phyloP scores from a whole-genome alignment of 1,140 invertebrate genomes.

The Aphidius ervi region DNA sequence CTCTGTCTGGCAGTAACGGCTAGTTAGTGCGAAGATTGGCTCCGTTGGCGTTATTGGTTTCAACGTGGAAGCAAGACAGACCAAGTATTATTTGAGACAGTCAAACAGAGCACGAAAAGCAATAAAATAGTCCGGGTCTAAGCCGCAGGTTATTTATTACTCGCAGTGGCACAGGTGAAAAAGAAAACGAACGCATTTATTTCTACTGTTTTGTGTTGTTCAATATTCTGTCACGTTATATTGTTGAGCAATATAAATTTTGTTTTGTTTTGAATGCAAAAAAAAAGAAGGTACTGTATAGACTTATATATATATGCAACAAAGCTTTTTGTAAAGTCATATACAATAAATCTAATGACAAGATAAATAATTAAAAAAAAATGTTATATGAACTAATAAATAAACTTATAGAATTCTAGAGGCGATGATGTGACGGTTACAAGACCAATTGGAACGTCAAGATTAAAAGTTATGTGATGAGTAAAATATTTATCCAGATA shows the following conservation, averaged over 20 bases:
- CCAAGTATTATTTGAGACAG: conserved; percentile 43
- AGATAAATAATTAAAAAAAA: too few relatives aligned
- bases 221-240: too few relatives aligned
- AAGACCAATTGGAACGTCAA: too few relatives aligned
- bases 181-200: conserved; percentile 30
- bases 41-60: conserved; percentile 43
- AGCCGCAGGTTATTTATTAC: conserved; percentile 55
- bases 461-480: too few relatives aligned
- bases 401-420: too few relatives aligned
- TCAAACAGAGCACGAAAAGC: conserved; percentile 38
- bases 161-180: conserved; percentile 51
- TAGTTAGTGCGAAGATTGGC: conserved; percentile 53
- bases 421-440: too few relatives aligned
- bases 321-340: too few relatives aligned
- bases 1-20: conserved; percentile 44
- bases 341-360: too few relatives aligned
- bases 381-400: too few relatives aligned
- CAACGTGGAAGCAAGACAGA: conserved; percentile 9
- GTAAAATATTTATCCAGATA: too few relatives aligned
- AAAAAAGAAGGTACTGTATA: too few relatives aligned
- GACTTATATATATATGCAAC: too few relatives aligned
- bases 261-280: not conserved
- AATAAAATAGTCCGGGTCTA: conserved; percentile 49
- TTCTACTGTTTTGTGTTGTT: not conserved
- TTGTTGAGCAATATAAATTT: not conserved